Percentiles rank a stretch among this genome's conserved stretches.
phyloP scores from a whole-genome alignment of 1,140 invertebrate species.

The Andricus grossulariae region DNA sequence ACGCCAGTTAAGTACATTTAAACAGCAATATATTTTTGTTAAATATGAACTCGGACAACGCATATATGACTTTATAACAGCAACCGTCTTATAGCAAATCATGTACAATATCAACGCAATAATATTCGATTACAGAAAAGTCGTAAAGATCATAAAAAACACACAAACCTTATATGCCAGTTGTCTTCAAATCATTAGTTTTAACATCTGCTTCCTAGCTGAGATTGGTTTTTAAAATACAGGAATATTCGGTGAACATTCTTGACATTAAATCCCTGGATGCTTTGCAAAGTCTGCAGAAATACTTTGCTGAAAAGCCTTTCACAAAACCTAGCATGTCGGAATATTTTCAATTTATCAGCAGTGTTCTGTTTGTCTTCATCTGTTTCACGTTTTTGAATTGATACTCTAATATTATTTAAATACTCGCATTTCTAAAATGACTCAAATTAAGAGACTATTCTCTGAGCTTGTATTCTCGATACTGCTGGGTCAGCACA shows the following conservation, averaged over 20 bases:
- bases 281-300: slow-evolving; percentile 35
- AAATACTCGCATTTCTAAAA: slow-evolving; percentile 18
- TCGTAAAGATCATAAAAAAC: too few species aligned
- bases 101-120: slow-evolving; percentile 51
- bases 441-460: too few species aligned
- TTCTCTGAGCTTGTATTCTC: too few species aligned
- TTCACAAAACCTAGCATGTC: slow-evolving; percentile 32
- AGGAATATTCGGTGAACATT: slow-evolving; percentile 20
- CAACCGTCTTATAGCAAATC: slow-evolving; percentile 48
- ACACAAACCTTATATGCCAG: too few species aligned
- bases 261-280: slow-evolving; percentile 20
- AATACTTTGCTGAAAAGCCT: slow-evolving; percentile 36
- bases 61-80: slow-evolving; percentile 38
- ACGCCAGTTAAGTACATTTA: slow-evolving; percentile 36
- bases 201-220: slow-evolving; percentile 34
- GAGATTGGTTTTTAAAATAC: slow-evolving; percentile 35
- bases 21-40: slow-evolving; percentile 36
- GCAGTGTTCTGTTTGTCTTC: too few species aligned
- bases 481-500: too few species aligned
- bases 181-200: slow-evolving; percentile 27
- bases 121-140: slow-evolving; percentile 24
- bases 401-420: too few species aligned
- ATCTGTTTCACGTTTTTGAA: too few species aligned
- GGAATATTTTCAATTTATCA: slow-evolving; percentile 18
- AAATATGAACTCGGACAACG: slow-evolving; percentile 26